Conservation (phyloP, 1,140 invertebrate species). For the Sitophilus oryzae region DNA sequence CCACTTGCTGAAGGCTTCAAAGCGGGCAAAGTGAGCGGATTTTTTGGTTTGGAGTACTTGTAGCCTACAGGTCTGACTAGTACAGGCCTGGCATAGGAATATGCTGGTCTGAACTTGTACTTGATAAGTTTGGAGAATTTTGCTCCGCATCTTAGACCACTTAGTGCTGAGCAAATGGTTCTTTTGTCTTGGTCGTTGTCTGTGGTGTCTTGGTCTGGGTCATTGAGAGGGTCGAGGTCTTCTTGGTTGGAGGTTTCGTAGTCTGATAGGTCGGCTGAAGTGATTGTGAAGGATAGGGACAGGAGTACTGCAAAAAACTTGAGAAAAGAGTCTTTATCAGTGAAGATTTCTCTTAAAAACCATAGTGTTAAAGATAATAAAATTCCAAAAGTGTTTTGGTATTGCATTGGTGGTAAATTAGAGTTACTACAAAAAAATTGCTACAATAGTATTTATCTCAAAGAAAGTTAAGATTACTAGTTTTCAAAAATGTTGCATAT, state of each 20-base stretch:
- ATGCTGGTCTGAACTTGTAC: constrained; percentile 28
- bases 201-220: constrained; percentile 24
- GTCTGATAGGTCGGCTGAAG: constrained; percentile 12
- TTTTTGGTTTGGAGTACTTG: constrained; percentile 25
- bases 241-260: constrained; percentile 24
- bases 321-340: too few species aligned
- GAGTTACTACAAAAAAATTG: too few species aligned
- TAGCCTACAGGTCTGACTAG: constrained; percentile 21
- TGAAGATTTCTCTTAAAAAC: too few species aligned
- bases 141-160: constrained; percentile 23
- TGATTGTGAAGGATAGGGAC: not conserved
- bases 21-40: constrained; percentile 16
- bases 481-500: too few species aligned
- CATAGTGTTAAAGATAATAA: too few species aligned
- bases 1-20: constrained; percentile 15
- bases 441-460: too few species aligned
- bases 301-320: not conserved
- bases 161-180: constrained; percentile 29
- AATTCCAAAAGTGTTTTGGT: too few species aligned
- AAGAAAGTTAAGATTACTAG: too few species aligned
- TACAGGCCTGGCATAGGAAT: constrained; percentile 23
- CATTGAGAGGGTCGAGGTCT: constrained; percentile 33
- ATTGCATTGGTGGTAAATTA: too few species aligned
- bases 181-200: constrained; percentile 37
- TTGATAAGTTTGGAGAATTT: constrained; percentile 2